Base-by-base conservation (phyloP, 2,113 vertebrate genomes). In the Xyrauchen texanus region DNA sequence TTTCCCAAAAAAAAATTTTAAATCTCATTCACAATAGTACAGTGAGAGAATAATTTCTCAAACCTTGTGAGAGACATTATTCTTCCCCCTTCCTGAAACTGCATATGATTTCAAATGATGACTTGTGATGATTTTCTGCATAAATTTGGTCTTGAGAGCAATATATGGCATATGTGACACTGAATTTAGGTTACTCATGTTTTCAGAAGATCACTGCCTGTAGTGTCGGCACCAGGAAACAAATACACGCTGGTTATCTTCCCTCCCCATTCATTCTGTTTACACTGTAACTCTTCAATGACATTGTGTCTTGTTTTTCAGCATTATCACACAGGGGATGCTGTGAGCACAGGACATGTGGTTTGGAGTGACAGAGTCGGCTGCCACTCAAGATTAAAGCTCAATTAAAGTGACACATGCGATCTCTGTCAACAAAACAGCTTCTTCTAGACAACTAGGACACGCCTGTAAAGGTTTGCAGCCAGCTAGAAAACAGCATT, bases 281-380 rank as follows among this genome's bases (percentile, higher is more conserved):
- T 76, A 65, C 74, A 66, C 65, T 76, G 71, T 62, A 73, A 61
- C 15, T 73, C 57, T 45, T 62, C 13, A 21, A 34, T 65, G 74
- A 64, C 62, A 65, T 61, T 8, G 51, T 44, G 62, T 49, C 74
- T 53, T 76, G 74, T 76, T 76, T 76, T 55, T 21, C 62, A 55
- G 74, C 49, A 65, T 76, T 76, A 65, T 76, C 62, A 76, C 74
- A 76, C 74, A 66, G 34, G 74, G 62, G 74, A 76, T 65, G 8
- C 12, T n/a, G 62, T 45, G 62, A 66, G 74, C 13, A 21, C 4
- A 62, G 57, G 15, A 58, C 62, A 16, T 8, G 6, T 53, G 51
- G 21, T 55, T 45, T 76, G 74, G 74, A 21, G 42, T 65, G 62
- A 74, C 62, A 64, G 9, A 73, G 62, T 66, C 16, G 55, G 7